Conservation (phyloP, 37 sponge, comb jelly and placozoan species). For the Chondrosia reniformis region DNA sequence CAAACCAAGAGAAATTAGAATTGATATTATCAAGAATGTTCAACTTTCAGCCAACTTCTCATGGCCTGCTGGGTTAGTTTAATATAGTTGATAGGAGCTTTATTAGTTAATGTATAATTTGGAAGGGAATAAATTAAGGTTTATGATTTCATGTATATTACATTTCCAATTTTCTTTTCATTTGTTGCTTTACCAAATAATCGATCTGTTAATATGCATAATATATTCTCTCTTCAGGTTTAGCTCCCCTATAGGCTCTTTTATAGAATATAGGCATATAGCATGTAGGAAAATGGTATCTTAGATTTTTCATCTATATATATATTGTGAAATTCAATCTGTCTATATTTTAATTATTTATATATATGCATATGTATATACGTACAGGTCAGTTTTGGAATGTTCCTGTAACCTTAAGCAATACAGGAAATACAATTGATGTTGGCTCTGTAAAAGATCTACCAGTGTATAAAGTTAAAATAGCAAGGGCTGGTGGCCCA, state of each 20-base stretch:
- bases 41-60: constrained; percentile 13
- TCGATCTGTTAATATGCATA: no score
- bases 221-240: no score
- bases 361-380: neutral
- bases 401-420: neutral
- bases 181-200: neutral
- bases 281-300: no score
- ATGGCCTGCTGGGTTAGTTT: constrained; percentile 16
- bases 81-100: neutral
- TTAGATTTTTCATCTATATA: no score
- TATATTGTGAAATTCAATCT: no score
- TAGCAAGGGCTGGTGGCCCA: neutral
- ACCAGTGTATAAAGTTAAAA: neutral
- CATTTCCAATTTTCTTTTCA: neutral
- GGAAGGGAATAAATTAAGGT: no score
- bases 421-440: no score
- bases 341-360: no score
- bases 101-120: neutral
- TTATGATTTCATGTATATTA: neutral
- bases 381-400: constrained; percentile 18
- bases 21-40: neutral
- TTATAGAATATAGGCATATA: neutral
- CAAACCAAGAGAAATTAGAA: neutral
- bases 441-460: neutral
- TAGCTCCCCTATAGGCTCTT: no score